These are phyloP conservation scores for Minunthozetes semirufus DNA, from an alignment of 2,888 invertebrate species.

Conservation along the genomic window DNA sequence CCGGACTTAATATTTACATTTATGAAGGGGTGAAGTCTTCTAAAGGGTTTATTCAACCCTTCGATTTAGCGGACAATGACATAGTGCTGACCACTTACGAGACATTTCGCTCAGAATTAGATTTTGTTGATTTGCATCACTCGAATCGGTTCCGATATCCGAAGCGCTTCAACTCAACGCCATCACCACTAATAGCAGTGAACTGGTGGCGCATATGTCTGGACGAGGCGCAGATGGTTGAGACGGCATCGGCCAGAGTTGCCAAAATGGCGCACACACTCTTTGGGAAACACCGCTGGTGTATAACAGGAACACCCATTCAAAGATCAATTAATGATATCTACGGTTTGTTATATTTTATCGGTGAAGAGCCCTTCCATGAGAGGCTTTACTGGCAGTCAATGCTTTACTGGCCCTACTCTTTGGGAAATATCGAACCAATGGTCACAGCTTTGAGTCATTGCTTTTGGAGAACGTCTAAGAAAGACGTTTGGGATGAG, in stretches of 20 bases:
- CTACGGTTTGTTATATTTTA: slow-evolving; percentile 57
- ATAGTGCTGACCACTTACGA: slow-evolving; percentile 66
- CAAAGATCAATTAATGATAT: slow-evolving; percentile 56
- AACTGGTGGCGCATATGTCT: slow-evolving; percentile 70
- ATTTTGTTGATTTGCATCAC: slow-evolving; percentile 55
- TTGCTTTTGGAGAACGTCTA: slow-evolving; percentile 64
- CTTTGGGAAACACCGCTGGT: slow-evolving; percentile 62
- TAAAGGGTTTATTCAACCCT: slow-evolving; percentile 56
- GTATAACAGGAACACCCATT: slow-evolving; percentile 66
- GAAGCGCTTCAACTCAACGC: slow-evolving; percentile 59
- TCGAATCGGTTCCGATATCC: slow-evolving; percentile 52
- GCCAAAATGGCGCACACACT: slow-evolving; percentile 59
- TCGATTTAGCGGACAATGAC: slow-evolving; percentile 59
- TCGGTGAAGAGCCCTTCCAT: slow-evolving; percentile 57
- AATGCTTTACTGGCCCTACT: slow-evolving; percentile 54
- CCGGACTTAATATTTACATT: slow-evolving; percentile 49
- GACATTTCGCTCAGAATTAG: slow-evolving; percentile 58
- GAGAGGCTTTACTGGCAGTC: slow-evolving; percentile 53
- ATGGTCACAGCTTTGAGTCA: slow-evolving; percentile 54
- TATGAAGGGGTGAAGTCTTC: slow-evolving; percentile 50
- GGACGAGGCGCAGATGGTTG: slow-evolving; percentile 75
- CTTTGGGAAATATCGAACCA: slow-evolving; percentile 49
- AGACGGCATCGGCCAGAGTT: slow-evolving; percentile 55
- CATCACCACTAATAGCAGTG: slow-evolving; percentile 61
- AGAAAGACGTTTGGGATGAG: slow-evolving; percentile 61